Conservation (phyloP, 2,797 vertebrate genomes). For the Coilia nasus region DNA sequence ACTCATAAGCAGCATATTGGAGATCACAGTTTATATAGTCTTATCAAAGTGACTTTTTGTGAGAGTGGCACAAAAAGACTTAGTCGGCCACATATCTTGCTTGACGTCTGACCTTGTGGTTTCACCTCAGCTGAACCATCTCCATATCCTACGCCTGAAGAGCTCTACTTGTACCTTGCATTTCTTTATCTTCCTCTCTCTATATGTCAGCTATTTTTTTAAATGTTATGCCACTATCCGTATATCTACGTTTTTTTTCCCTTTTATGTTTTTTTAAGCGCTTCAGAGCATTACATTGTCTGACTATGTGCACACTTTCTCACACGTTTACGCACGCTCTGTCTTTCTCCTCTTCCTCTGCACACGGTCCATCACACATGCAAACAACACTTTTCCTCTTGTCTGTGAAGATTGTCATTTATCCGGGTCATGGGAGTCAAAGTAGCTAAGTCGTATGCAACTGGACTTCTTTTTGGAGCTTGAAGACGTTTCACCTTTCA, state of each 20-base stretch:
- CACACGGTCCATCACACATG: background rate
- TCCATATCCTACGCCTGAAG: background rate
- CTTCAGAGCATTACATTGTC: too few species aligned
- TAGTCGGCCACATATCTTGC: background rate
- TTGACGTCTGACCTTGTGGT: background rate
- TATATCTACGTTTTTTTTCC: too few species aligned
- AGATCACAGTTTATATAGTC: background rate
- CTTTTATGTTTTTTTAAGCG: too few species aligned
- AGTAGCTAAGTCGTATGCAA: too few species aligned
- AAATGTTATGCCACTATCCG: too few species aligned
- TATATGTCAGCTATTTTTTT: background rate
- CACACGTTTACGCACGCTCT: slow-evolving; percentile 1
- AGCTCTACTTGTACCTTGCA: background rate
- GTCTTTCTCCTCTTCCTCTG: background rate
- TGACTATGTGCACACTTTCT: slow-evolving; percentile 16
- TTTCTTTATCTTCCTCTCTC: background rate
- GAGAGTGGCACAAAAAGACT: background rate
- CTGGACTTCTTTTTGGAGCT: too few species aligned
- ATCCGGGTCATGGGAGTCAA: too few species aligned
- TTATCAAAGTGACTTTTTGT: background rate
- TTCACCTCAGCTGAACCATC: background rate
- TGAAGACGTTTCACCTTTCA: too few species aligned
- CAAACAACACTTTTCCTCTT: too few species aligned
- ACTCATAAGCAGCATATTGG: background rate
- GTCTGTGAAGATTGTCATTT: too few species aligned